A percentile compares a stretch with the other conserved stretches of the same genome.
These are phyloP conservation scores for Synergus japonicus DNA, from an alignment of 2,888 invertebrate genomes.

Conservation along the genomic window DNA sequence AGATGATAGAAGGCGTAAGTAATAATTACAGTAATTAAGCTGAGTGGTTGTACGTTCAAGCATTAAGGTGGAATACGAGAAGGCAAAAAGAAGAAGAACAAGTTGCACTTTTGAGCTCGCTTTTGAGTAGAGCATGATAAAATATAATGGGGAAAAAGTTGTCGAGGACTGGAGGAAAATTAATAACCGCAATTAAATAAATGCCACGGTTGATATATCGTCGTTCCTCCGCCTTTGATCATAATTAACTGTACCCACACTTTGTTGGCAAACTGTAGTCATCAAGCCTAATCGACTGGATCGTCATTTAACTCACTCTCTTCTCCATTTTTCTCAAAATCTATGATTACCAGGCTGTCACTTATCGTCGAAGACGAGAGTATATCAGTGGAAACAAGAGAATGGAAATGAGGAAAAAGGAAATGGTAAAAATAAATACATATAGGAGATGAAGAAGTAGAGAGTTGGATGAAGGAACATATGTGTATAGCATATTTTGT, in stretches of 20 bases:
- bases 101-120: conserved; percentile 16
- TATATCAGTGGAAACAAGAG: not conserved
- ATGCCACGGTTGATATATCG: conserved; percentile 33
- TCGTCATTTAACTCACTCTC: not conserved
- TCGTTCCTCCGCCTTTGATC: conserved; percentile 25
- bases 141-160: conserved; percentile 22
- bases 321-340: not conserved
- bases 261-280: conserved; percentile 23
- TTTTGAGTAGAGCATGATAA: conserved; percentile 22
- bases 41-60: not conserved
- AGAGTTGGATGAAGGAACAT: not conserved
- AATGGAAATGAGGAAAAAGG: not conserved
- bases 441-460: not conserved
- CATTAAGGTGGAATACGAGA: conserved; percentile 15
- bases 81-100: conserved; percentile 1
- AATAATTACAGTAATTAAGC: conserved; percentile 32
- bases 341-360: not conserved
- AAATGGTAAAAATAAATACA: not conserved
- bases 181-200: conserved; percentile 38
- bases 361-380: not conserved
- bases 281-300: conserved; percentile 21
- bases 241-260: conserved; percentile 29
- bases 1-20: conserved; percentile 7
- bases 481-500: not conserved
- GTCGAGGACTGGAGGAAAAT: conserved; percentile 29